phyloP scores from a whole-genome alignment of 2,888 invertebrate genomes.

The Acrobasis consociella region DNA sequence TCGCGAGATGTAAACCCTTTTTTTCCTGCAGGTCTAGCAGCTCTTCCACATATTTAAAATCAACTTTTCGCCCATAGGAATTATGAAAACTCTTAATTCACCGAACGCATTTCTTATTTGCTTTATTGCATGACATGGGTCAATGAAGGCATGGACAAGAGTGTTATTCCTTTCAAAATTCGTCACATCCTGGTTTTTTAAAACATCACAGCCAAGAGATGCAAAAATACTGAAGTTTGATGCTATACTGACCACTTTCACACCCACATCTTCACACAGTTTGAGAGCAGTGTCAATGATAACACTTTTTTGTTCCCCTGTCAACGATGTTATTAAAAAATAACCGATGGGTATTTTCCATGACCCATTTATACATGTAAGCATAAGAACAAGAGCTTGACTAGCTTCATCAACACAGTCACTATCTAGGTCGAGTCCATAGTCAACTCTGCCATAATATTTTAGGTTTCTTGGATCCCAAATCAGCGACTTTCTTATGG shows the following conservation, averaged over 20 bases:
- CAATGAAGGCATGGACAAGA: conserved; percentile 23
- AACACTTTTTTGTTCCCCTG: conserved; percentile 21
- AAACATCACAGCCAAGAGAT: conserved; percentile 22
- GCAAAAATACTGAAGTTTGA: conserved; percentile 27
- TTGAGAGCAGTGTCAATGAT: conserved; percentile 22
- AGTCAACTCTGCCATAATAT: conserved; percentile 25
- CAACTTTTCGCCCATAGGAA: conserved; percentile 21
- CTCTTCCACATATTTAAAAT: conserved; percentile 27
- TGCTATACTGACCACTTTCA: conserved; percentile 24
- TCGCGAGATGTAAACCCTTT: conserved; percentile 11
- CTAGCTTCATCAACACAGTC: conserved; percentile 22
- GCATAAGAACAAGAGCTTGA: conserved; percentile 19
- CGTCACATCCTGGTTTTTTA: not conserved
- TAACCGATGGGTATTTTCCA: conserved; percentile 27
- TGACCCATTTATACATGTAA: conserved; percentile 21
- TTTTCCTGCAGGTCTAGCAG: conserved; percentile 26
- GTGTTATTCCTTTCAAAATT: no score
- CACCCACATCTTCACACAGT: conserved; percentile 19
- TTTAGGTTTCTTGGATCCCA: conserved; percentile 25
- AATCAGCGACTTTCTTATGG: conserved; percentile 26
- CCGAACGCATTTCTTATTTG: conserved; percentile 32
- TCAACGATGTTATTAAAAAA: conserved; percentile 23
- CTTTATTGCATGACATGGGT: conserved; percentile 32
- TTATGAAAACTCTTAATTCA: conserved; percentile 29
- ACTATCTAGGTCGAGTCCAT: conserved; percentile 22